Evolutionary conservation across 2,888 invertebrate species (phyloP).

Genomic region (Sialis lutaria): DNA sequence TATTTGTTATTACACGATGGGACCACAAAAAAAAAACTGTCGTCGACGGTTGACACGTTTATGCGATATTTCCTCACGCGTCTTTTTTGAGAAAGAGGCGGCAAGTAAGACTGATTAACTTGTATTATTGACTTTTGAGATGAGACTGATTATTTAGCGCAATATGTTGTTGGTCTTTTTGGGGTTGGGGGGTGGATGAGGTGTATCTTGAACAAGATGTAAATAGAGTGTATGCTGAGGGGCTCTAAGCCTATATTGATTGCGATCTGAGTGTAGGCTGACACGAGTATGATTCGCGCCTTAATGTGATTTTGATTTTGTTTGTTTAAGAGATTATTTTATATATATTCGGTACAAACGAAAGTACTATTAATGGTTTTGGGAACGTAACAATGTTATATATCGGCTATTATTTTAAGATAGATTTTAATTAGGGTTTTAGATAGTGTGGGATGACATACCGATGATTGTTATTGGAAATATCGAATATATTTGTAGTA

Average conservation of each 20-base stretch:
- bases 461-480: too few species aligned
- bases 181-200: too few species aligned
- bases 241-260: conserved; percentile 21
- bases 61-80: too few species aligned
- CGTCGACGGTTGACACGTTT: too few species aligned
- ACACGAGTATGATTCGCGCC: background rate
- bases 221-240: conserved; percentile 16
- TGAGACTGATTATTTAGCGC: conserved; percentile 6
- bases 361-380: too few species aligned
- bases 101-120: conserved; percentile 5
- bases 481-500: too few species aligned
- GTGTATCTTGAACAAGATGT: too few species aligned
- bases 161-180: background rate
- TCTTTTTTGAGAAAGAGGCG: too few species aligned
- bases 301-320: conserved; percentile 2
- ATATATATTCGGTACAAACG: background rate
- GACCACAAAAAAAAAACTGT: background rate
- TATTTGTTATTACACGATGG: background rate
- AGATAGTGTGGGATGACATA: too few species aligned
- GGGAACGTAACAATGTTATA: too few species aligned
- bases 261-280: background rate
- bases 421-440: too few species aligned
- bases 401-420: too few species aligned
- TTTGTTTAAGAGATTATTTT: conserved; percentile 1
- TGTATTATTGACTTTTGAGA: conserved; percentile 3